Evolutionary conservation across 2,113 vertebrate species (phyloP).

Genomic region (Muntiacus muntjak): DNA sequence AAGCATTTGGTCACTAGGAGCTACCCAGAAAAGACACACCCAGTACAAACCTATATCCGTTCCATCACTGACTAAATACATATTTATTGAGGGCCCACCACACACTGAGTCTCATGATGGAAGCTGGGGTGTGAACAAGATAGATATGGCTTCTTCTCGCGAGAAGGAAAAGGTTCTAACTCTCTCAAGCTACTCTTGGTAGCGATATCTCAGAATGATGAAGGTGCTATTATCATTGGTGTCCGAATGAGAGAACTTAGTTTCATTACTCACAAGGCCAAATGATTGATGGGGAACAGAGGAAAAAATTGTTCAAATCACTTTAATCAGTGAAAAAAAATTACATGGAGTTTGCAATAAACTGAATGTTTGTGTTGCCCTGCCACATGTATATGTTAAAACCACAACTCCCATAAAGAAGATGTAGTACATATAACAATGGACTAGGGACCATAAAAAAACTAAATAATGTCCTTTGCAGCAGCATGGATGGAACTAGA

Average conservation of each 20-base stretch:
- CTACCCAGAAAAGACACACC: constrained; percentile 1
- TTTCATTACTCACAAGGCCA: background rate
- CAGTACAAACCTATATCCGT: background rate
- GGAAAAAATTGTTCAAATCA: background rate
- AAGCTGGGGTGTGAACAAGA: background rate
- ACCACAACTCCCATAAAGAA: background rate
- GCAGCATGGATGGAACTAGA: background rate
- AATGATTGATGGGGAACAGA: background rate
- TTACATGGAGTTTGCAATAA: background rate
- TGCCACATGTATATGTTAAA: background rate
- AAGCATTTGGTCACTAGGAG: background rate
- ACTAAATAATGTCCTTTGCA: background rate
- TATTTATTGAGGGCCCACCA: background rate
- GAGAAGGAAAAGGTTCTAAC: background rate
- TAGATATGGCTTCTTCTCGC: background rate
- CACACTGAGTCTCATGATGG: background rate
- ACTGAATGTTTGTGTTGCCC: background rate
- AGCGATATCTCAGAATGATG: background rate
- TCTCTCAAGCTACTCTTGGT: background rate
- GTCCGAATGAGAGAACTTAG: background rate
- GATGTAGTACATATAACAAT: background rate
- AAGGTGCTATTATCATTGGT: background rate
- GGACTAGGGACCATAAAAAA: background rate
- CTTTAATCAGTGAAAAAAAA: background rate
- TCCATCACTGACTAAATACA: background rate